A percentile compares a stretch with the other conserved stretches of the same genome.
phyloP scores from a whole-genome alignment of 2,888 invertebrate genomes.

The Epistrophella euchroma region DNA sequence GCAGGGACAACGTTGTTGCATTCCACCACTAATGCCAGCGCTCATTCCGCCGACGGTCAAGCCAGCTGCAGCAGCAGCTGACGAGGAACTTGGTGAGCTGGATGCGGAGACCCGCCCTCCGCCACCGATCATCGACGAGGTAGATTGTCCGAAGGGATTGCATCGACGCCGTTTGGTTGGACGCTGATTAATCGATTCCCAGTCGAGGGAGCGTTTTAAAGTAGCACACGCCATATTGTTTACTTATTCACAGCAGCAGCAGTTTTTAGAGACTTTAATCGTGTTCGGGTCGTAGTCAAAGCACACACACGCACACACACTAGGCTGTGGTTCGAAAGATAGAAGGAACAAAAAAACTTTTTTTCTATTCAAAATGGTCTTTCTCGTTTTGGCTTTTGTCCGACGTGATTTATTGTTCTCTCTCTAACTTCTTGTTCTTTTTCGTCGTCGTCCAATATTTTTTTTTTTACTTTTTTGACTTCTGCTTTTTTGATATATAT shows the following conservation, averaged over 20 bases:
- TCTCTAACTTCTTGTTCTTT: conserved; percentile 57
- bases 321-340: conserved; percentile 15
- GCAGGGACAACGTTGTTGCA: conserved; percentile 79
- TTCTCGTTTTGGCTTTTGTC: conserved; percentile 49
- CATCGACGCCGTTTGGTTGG: conserved; percentile 96
- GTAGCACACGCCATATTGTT: conserved; percentile 97
- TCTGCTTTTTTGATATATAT: conserved; percentile 56
- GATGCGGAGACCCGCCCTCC: conserved; percentile 80
- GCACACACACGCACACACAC: conserved; percentile 46
- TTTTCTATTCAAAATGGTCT: conserved; percentile 49
- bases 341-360: conserved; percentile 34
- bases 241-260: conserved; percentile 72
- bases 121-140: conserved; percentile 81
- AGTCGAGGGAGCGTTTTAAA: conserved; percentile 96
- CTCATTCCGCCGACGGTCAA: conserved; percentile 64
- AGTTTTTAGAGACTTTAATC: conserved; percentile 48
- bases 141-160: conserved; percentile 90
- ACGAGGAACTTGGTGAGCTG: conserved; percentile 79
- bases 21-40: conserved; percentile 60
- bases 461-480: conserved; percentile 58
- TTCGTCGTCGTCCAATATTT: conserved; percentile 44
- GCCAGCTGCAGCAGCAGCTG: conserved; percentile 60
- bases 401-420: conserved; percentile 35
- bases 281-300: conserved; percentile 10
- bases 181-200: conserved; percentile 95